Base-by-base conservation (phyloP, 2,888 invertebrate genomes). In the Hecatera dysodea region DNA sequence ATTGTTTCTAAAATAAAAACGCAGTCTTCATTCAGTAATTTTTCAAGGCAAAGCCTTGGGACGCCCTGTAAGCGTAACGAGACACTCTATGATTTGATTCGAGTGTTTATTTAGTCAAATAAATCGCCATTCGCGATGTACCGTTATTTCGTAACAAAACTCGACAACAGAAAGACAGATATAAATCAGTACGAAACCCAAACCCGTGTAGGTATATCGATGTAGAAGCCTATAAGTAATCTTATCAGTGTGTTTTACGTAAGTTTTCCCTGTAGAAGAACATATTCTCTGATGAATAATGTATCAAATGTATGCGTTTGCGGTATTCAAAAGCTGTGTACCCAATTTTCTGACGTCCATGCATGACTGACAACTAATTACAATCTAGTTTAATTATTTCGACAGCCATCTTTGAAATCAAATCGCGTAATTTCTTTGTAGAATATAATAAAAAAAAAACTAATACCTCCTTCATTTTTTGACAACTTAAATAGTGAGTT, bases 251-350 rank as follows among this genome's bases (percentile, higher is more conserved):
- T 39, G 15, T 53, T 67, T 42, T 50, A 29, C 53, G 5, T 17
- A 56, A 52, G 57, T 36, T 64, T 62, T 53, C 64, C 61, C 70
- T 52, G 33, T 6, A 67, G 63, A 46, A 67, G 64, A 69, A 59
- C 33, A 36, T 56, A 55, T 68, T 69, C 77, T 81, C 74, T 81
- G 75, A 73, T 81, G 70, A 77, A 81, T 79, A 73, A 77, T 75
- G 19, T 72, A 84, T 80, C 70, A 78, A 81, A 81, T 44, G 64
- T 39, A 57, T n/a, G 24, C 65, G 50, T 42, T 44, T 17, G 29
- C 24, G 55, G 44, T 42, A 60, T 68, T 72, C 66, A 68, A 62
- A 80, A 69, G 71, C 59, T 46, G 59, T n/a, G n/a, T n/a, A n/a
- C 42, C 46, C 56, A 72, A 74, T 74, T 73, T 72, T 24, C 59